Conservation (phyloP, 2,888 invertebrate species). For the Omphaloscelis lunosa region DNA sequence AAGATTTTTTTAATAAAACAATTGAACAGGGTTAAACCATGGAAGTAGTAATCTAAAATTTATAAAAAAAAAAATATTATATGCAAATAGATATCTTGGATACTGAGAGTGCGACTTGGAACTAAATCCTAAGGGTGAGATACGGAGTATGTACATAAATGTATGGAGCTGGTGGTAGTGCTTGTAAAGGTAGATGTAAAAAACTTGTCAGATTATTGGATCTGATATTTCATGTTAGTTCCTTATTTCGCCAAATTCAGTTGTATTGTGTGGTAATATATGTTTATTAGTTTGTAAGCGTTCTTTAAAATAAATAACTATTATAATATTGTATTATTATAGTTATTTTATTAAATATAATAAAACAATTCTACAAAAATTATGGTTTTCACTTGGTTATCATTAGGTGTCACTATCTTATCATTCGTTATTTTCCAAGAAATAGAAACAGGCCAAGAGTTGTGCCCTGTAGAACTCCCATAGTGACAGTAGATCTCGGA, state of each 20-base stretch:
- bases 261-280: neutral
- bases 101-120: neutral
- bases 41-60: too few relatives aligned
- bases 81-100: neutral
- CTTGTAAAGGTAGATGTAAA: neutral
- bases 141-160: neutral
- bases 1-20: too few relatives aligned
- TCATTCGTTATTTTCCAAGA: neutral
- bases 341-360: too few relatives aligned
- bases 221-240: neutral
- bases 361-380: neutral
- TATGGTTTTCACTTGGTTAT: neutral
- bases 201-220: neutral
- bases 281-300: neutral
- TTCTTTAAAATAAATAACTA: constrained; percentile 6
- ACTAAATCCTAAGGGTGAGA: neutral
- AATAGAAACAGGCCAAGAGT: neutral
- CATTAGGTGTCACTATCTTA: neutral
- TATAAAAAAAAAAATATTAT: too few relatives aligned
- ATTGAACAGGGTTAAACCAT: too few relatives aligned
- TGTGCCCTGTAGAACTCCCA: neutral
- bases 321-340: neutral
- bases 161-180: neutral
- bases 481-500: neutral
- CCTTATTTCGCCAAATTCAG: neutral